Evolutionary conservation across 2,113 vertebrate species (phyloP).

Genomic region (Cephalopterus ornatus): DNA sequence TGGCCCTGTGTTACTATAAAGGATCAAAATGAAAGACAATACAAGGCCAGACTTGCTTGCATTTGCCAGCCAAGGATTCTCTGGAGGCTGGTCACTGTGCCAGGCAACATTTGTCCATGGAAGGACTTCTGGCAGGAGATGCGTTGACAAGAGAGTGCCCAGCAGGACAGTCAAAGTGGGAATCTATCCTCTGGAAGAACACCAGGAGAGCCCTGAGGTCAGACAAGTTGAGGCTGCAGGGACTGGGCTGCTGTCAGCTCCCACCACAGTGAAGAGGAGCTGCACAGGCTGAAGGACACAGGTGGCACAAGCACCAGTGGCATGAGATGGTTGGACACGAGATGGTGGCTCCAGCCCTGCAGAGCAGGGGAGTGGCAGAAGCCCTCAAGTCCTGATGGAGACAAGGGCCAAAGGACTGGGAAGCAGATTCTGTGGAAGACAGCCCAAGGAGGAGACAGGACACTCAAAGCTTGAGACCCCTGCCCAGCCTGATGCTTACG

Average conservation of each 20-base stretch:
- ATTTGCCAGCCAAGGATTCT: neutral
- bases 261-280: neutral
- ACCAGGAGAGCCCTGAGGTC: neutral
- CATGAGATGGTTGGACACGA: neutral
- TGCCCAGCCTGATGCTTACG: neutral
- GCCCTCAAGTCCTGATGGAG: fast-evolving
- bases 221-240: fast-evolving
- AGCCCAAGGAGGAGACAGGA: neutral
- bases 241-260: neutral
- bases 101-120: neutral
- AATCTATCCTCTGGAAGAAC: neutral
- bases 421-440: neutral
- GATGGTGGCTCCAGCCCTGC: neutral
- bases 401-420: neutral
- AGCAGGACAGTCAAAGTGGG: neutral
- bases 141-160: neutral
- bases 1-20: neutral
- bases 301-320: fast-evolving
- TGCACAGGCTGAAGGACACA: neutral
- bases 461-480: neutral
- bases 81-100: neutral
- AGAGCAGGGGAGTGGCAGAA: neutral
- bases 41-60: neutral
- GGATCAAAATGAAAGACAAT: neutral
- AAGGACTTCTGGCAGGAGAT: neutral